Conservation (phyloP, 53 echinoderm and acorn worm genomes). For the Glandiceps talaboti region DNA sequence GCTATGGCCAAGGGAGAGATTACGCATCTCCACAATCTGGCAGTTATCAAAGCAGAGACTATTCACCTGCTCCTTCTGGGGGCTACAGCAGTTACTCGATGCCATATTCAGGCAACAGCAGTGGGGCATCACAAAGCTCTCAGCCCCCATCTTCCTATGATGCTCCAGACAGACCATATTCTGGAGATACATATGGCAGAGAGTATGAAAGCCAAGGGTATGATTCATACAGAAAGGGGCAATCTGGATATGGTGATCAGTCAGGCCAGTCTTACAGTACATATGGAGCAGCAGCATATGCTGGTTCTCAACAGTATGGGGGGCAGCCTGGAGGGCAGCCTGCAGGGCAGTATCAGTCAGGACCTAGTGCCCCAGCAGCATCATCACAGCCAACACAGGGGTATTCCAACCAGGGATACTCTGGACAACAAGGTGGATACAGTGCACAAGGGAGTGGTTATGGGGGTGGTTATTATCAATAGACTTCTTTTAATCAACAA, state of each 20-base stretch:
- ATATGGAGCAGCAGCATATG: background rate
- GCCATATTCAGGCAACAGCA: background rate
- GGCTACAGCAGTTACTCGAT: background rate
- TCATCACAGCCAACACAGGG: background rate
- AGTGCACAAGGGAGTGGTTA: background rate
- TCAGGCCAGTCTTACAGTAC: background rate
- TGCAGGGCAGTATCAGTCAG: too few relatives aligned
- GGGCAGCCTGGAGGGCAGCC: background rate
- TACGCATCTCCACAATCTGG: background rate
- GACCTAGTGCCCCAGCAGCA: constrained; percentile 15
- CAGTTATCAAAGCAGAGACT: too few relatives aligned
- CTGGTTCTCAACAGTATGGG: background rate
- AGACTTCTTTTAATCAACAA: too few relatives aligned
- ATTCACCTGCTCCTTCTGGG: too few relatives aligned
- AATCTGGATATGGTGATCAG: too few relatives aligned
- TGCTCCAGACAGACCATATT: background rate
- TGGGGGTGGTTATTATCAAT: background rate
- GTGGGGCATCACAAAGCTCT: background rate
- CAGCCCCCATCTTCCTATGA: background rate
- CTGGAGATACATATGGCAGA: background rate
- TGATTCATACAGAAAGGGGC: background rate
- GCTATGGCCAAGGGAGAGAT: background rate
- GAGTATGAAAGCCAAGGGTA: background rate
- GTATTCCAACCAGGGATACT: constrained; percentile 16
- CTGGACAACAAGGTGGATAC: background rate